These are phyloP conservation scores for Scylla paramamosain DNA, from an alignment of 1,140 invertebrate genomes.

Conservation along the genomic window DNA sequence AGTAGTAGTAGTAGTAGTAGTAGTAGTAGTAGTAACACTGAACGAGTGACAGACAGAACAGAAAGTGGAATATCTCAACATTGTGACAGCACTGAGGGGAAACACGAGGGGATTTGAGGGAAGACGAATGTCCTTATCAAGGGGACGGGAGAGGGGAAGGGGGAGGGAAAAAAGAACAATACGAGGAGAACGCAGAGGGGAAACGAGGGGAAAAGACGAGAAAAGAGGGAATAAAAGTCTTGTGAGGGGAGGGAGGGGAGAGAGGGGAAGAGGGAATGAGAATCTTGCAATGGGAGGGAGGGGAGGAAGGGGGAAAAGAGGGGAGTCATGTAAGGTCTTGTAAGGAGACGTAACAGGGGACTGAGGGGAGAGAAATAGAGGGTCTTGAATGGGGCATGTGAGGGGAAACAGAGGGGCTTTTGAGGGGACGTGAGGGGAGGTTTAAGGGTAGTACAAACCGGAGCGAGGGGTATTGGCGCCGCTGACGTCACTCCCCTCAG, in stretches of 20 bases:
- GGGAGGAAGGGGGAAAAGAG: background rate
- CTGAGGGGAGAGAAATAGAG: background rate
- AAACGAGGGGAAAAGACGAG: background rate
- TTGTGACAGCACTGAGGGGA: no score
- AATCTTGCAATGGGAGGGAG: background rate
- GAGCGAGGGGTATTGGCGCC: conserved; percentile 43
- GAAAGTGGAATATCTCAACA: background rate
- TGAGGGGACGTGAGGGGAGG: background rate
- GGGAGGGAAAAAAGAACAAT: background rate
- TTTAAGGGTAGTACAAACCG: conserved; percentile 35
- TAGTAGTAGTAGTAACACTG: background rate
- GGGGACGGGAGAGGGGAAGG: background rate
- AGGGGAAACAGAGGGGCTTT: background rate
- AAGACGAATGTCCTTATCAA: no score
- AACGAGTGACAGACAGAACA: background rate
- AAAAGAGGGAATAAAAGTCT: background rate
- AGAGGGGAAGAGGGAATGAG: background rate
- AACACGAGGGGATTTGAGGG: background rate
- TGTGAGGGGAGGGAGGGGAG: background rate
- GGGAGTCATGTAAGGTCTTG: no score
- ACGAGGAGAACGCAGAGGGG: background rate
- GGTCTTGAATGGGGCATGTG: background rate
- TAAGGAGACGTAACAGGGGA: no score
- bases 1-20: background rate
- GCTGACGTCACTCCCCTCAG: conserved; percentile 53